Base-by-base conservation (phyloP, 2,113 vertebrate species). In the Morone chrysops region DNA sequence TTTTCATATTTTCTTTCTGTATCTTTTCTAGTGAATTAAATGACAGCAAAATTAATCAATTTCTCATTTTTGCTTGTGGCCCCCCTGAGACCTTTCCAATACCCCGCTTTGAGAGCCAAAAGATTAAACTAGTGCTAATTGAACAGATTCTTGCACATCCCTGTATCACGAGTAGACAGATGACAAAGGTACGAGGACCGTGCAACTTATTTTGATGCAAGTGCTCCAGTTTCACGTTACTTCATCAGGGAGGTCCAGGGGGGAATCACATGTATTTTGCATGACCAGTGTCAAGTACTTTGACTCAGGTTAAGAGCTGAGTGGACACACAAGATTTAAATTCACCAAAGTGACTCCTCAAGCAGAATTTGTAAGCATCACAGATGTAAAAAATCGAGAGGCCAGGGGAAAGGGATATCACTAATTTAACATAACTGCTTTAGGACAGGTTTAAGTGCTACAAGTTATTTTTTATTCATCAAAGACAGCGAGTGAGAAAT, bases 351-450 rank as follows among this genome's bases (percentile, higher is more conserved):
- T 11, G 62, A 63, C n/a, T 80, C 60, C 72, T 61, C 8, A 22
- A 70, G 70, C 60, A 67, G 69, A 72, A 80, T 48, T 8, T 54
- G 47, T 9, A 67, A 48, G 54, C 77, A 17, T 18, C 54, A 48
- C 47, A 31, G 73, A 83, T 78, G 69, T 68, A 5, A 60, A 70
- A 71, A 75, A 70, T 22, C 43, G 31, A 70, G 56, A 7, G n/a
- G 56, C 63, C 41, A 62, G 10, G 43, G 31, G 13, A 60, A 38
- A 31, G 45, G 38, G 16, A 47, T 56, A 61, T 79, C 13, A 70
- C 41, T 81, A 84, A 80, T 82, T 84, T 66, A 86, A 80, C 78
- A 77, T 75, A 60, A 77, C 36, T 77, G 85, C 85, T 82, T 75
- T 53, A 82, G 75, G 82, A 83, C 71, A 76, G 76, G 59, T 84